phyloP scores from a whole-genome alignment of 2,888 invertebrate species.

The Diloba caeruleocephala region DNA sequence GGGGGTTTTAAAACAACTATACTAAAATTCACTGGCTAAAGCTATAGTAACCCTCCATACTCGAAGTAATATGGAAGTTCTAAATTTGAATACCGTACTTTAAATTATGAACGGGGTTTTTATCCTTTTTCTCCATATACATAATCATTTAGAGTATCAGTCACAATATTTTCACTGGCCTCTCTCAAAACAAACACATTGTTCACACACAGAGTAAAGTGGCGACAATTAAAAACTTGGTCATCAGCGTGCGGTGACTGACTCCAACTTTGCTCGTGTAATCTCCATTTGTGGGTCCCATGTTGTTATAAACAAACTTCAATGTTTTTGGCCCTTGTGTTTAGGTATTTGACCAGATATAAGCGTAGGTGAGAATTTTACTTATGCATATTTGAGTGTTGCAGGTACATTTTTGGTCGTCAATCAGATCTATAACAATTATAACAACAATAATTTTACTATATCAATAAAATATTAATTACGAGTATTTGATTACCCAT shows the following conservation, averaged over 20 bases:
- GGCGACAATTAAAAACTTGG: conserved; percentile 52
- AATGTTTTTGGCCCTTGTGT: conserved; percentile 32
- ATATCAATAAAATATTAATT: too few relatives aligned
- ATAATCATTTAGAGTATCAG: conserved; percentile 5
- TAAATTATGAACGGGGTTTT: too few relatives aligned
- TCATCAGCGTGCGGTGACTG: conserved; percentile 38
- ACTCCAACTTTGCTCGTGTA: conserved; percentile 42
- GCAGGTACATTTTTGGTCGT: too few relatives aligned
- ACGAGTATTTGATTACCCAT: too few relatives aligned
- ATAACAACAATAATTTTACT: too few relatives aligned
- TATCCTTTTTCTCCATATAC: background rate
- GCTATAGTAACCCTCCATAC: too few relatives aligned
- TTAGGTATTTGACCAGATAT: conserved; percentile 21
- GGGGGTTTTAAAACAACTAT: too few relatives aligned
- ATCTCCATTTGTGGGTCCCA: conserved; percentile 47
- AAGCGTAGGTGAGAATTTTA: conserved; percentile 1
- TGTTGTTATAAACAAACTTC: conserved; percentile 49
- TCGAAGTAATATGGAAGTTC: too few relatives aligned
- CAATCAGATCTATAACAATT: too few relatives aligned
- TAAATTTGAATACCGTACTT: too few relatives aligned
- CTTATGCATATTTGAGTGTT: too few relatives aligned
- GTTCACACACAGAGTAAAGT: conserved; percentile 34
- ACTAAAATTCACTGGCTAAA: too few relatives aligned
- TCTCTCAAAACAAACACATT: conserved; percentile 11
- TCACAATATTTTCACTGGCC: background rate